A percentile compares a stretch with the other conserved stretches of the same genome.
phyloP scores from a whole-genome alignment of 92 coral and sea anemone genomes.

The Porites divaricata region DNA sequence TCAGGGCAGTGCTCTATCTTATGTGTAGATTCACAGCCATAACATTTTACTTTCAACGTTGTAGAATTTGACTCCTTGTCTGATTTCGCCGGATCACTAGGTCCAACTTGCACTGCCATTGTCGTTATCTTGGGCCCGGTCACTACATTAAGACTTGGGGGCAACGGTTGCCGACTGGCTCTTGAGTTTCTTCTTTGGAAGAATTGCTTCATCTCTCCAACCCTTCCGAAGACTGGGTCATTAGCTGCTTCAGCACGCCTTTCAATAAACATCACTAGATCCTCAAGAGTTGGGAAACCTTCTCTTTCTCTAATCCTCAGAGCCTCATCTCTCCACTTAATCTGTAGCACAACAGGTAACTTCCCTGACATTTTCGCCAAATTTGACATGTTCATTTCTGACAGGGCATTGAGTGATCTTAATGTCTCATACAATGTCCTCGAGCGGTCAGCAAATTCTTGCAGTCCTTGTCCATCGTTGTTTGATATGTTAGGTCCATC shows the following conservation, averaged over 20 bases:
- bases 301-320: no score
- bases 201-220: no score
- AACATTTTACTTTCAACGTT: slow-evolving; percentile 26
- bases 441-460: slow-evolving; percentile 57
- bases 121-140: background rate
- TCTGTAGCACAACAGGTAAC: no score
- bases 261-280: no score
- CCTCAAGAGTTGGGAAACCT: no score
- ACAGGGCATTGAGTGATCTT: slow-evolving; percentile 67
- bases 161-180: no score
- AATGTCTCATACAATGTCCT: slow-evolving; percentile 61
- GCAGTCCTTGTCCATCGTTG: slow-evolving; percentile 45
- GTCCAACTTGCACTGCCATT: no score
- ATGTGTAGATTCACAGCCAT: slow-evolving; percentile 25
- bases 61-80: slow-evolving; percentile 1
- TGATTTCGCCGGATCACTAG: background rate
- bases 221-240: no score
- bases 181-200: no score
- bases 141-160: no score
- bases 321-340: no score
- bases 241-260: no score
- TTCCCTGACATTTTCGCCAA: slow-evolving; percentile 39
- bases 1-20: slow-evolving; percentile 47
- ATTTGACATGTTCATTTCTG: slow-evolving; percentile 70
- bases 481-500: slow-evolving; percentile 24